Base-by-base conservation (phyloP, 2,113 vertebrate species). In the Cinclus cinclus region DNA sequence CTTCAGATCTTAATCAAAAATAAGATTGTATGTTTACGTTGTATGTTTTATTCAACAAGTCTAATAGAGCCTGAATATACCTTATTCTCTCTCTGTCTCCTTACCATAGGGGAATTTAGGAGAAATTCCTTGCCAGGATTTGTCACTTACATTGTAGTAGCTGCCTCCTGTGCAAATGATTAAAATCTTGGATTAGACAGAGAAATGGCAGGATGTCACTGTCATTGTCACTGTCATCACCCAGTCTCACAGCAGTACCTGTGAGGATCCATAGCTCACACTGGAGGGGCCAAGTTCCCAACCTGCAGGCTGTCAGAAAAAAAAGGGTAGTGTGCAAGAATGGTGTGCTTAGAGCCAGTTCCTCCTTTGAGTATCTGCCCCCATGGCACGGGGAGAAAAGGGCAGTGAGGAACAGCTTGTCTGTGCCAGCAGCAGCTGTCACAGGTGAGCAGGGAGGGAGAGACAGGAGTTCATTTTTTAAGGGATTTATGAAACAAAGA, bases 401-500 rank as follows among this genome's bases (percentile, higher is more conserved):
- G 85, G 83, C 85, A 65, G 67, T 0, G 2, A 60, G 87, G 89
- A 88, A 2, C 82, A 83, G 46, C 62, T 46, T 84, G 52, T 33
- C 15, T 78, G 21, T 89, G 15, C 39, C 47, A 5, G 2, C 59
- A 78, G 82, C 92, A 95, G 91, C 70, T 84, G 50, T 8, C 76
- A 19, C 0, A 52, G 74, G 10, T 21, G 28, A 59, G 28, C 41
- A 23, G 87, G 53, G 64, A 90, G 65, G 55, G 62, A 63, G 73
- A 81, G 65, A 63, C 3, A 7, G 65, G 52, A 78, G 49, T 17
- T 90, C 50, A n/a, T 88, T 67, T 93, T 77, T 77, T 59, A 71
- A 87, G 76, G 88, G 90, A 78, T 96, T 77, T 94, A 64, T 74
- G 71, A 64, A 92, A 96, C 92, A 92, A 94, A 87, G 87, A 42